Conservation (phyloP, 2,797 vertebrate species). For the Hemibagrus guttatus region DNA sequence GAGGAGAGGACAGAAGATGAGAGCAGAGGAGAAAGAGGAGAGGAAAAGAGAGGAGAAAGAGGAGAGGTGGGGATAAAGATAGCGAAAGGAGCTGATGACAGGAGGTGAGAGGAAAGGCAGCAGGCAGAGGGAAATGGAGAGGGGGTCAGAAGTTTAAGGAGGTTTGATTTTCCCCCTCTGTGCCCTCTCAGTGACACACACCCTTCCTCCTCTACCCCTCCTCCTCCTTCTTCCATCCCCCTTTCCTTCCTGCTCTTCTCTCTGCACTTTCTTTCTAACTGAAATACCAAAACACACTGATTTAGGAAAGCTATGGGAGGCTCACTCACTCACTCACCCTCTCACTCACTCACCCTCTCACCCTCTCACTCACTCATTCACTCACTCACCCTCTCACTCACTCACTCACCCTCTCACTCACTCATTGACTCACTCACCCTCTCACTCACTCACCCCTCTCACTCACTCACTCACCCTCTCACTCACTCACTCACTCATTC, state of each 20-base stretch:
- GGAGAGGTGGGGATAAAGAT: slow-evolving; percentile 54
- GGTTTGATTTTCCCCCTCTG: slow-evolving; percentile 61
- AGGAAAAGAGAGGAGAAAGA: neutral
- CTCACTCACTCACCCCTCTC: too few species aligned
- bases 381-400: too few species aligned
- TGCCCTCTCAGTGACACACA: slow-evolving; percentile 63
- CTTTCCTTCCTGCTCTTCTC: slow-evolving; percentile 29
- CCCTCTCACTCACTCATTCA: too few species aligned
- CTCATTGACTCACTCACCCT: too few species aligned
- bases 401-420: too few species aligned
- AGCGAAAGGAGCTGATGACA: slow-evolving; percentile 43
- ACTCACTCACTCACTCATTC: too few species aligned
- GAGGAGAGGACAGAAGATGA: too few species aligned
- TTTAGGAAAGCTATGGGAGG: neutral
- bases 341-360: too few species aligned
- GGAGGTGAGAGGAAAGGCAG: slow-evolving; percentile 41
- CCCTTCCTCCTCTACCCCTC: slow-evolving; percentile 53
- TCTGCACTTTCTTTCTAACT: slow-evolving; percentile 10
- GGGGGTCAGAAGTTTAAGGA: slow-evolving; percentile 72
- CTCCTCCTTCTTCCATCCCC: slow-evolving; percentile 42
- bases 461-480: too few species aligned
- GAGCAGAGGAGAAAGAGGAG: neutral
- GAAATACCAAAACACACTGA: neutral
- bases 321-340: too few species aligned
- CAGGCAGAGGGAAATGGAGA: slow-evolving; percentile 40